Conservation (phyloP, 1,140 invertebrate species). For the Penaeus chinensis region DNA sequence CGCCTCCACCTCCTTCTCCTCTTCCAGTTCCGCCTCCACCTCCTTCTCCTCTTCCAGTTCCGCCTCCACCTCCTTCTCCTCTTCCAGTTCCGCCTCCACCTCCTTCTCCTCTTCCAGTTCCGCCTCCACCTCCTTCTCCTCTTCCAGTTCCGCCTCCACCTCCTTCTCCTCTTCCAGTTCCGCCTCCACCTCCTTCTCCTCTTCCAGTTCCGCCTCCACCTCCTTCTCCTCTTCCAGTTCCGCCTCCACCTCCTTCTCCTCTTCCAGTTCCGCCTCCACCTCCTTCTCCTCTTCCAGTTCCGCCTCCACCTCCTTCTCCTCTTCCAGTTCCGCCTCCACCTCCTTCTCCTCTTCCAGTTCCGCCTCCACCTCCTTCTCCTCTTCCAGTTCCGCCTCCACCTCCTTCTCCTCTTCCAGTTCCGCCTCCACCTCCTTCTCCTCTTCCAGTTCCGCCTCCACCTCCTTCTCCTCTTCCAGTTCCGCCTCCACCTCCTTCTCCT, state of each 20-base stretch:
- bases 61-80: background rate
- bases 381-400: no score
- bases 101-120: background rate
- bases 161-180: no score
- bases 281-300: background rate
- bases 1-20: background rate
- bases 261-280: slow-evolving; percentile 19
- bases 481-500: background rate
- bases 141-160: slow-evolving; percentile 4
- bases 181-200: background rate
- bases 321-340: background rate
- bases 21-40: no score
- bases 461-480: background rate
- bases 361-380: background rate
- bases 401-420: no score
- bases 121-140: background rate
- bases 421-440: background rate
- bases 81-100: background rate
- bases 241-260: slow-evolving; percentile 43
- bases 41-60: no score
- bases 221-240: slow-evolving; percentile 14
- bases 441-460: background rate
- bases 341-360: background rate
- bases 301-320: background rate
- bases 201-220: slow-evolving; percentile 5